These are phyloP conservation scores for Lepas anatifera DNA, from an alignment of 2,888 invertebrate species.

Conservation along the genomic window DNA sequence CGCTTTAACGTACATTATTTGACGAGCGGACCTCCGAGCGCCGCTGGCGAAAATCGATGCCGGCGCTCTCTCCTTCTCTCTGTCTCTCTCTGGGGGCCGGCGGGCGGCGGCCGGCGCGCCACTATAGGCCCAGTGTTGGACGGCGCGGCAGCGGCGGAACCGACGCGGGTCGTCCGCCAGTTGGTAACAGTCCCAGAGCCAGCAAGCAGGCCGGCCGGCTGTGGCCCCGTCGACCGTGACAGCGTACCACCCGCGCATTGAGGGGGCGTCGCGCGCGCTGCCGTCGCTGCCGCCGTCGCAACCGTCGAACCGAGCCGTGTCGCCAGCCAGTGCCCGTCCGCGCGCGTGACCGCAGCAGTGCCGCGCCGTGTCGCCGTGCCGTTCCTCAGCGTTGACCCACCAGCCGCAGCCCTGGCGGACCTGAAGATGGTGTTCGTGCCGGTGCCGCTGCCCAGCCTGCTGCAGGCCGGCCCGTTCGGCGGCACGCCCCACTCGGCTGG, in stretches of 20 bases:
- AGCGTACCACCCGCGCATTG: too few species aligned
- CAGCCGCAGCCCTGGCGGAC: conserved; percentile 9
- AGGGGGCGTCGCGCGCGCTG: not conserved
- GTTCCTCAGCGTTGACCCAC: not conserved
- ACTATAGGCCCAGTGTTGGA: not conserved
- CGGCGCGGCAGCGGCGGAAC: not conserved
- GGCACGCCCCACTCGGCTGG: not conserved
- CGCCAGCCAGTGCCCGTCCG: too few species aligned
- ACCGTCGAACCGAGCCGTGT: not conserved
- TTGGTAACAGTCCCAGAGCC: too few species aligned
- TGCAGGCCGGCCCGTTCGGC: not conserved
- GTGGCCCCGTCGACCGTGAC: too few species aligned
- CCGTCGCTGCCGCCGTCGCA: not conserved
- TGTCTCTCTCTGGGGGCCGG: not conserved
- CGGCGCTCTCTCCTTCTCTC: not conserved
- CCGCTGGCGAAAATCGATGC: conserved; percentile 6
- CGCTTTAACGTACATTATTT: conserved; percentile 4
- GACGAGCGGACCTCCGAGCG: not conserved
- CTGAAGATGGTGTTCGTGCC: conserved; percentile 8
- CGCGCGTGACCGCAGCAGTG: not conserved
- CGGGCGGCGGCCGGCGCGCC: not conserved
- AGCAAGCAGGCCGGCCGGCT: not conserved
- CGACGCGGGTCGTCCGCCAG: not conserved
- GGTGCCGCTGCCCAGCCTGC: conserved; percentile 1
- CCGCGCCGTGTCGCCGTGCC: not conserved